Conservation (phyloP, 2,888 invertebrate species). For the Chymomyza fuscimana region DNA sequence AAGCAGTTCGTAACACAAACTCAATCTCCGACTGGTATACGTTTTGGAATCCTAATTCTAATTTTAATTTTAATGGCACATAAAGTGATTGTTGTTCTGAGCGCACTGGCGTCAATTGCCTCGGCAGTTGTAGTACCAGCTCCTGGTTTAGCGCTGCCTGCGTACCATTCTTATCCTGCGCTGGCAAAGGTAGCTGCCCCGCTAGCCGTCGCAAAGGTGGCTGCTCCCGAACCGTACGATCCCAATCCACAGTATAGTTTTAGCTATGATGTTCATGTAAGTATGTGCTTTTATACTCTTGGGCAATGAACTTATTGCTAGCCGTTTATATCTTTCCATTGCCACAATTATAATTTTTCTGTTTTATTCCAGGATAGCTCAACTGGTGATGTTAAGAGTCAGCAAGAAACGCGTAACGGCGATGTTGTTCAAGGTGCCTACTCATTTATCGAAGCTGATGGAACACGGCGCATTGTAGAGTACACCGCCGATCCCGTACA, state of each 20-base stretch:
- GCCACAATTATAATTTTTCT: no score
- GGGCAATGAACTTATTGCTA: background rate
- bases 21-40: background rate
- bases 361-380: constrained; percentile 76
- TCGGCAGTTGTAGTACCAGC: constrained; percentile 76
- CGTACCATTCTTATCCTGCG: constrained; percentile 58
- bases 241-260: constrained; percentile 82
- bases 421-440: constrained; percentile 82
- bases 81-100: constrained; percentile 73
- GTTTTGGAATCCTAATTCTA: background rate
- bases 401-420: constrained; percentile 81
- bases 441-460: constrained; percentile 82
- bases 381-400: constrained; percentile 82
- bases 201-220: constrained; percentile 71
- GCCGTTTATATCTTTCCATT: no score
- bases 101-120: constrained; percentile 71
- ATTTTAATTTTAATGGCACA: constrained; percentile 71
- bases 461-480: constrained; percentile 82
- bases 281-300: constrained; percentile 34
- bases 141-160: constrained; percentile 55
- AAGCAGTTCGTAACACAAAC: constrained; percentile 56
- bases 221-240: constrained; percentile 78
- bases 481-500: constrained; percentile 83
- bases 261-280: constrained; percentile 82
- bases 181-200: constrained; percentile 57